A percentile compares a stretch with the other conserved stretches of the same genome.
Evolutionary conservation across 2,113 vertebrate species (phyloP).

Genomic region (Gymnocephalus cernua): DNA sequence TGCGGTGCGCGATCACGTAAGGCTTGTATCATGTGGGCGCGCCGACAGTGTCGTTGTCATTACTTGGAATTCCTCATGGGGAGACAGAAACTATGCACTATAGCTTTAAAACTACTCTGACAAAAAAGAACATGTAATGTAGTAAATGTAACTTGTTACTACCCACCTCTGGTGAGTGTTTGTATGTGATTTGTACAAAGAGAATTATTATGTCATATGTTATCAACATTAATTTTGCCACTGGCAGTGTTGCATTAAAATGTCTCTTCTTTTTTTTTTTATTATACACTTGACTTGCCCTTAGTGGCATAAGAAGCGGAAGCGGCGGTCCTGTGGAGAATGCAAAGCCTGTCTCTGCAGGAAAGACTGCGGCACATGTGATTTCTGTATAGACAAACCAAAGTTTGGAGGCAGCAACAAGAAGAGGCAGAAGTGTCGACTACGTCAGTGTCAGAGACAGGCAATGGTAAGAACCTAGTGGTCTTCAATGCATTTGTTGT

Average conservation of each 20-base stretch:
- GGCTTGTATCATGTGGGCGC: no score
- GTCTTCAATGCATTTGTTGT: neutral
- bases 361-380: slow-evolving; percentile 90
- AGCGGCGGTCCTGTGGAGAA: slow-evolving; percentile 87
- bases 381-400: slow-evolving; percentile 92
- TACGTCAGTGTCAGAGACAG: slow-evolving; percentile 90
- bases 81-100: no score
- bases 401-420: slow-evolving; percentile 93
- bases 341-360: slow-evolving; percentile 89
- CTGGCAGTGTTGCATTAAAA: neutral
- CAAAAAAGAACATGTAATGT: no score
- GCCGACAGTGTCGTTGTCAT: no score
- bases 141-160: no score
- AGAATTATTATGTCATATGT: neutral
- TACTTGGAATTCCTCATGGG: no score
- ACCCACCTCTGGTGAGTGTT: no score
- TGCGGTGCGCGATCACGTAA: no score
- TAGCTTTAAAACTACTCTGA: no score
- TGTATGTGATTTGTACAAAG: neutral
- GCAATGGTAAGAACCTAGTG: slow-evolving; percentile 85
- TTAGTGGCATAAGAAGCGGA: slow-evolving; percentile 80
- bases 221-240: neutral
- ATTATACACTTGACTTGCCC: slow-evolving; percentile 7
- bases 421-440: slow-evolving; percentile 92
- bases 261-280: neutral